These are phyloP conservation scores for Eueremaeus valkanovi DNA, from an alignment of 2,888 invertebrate species.

Conservation along the genomic window DNA sequence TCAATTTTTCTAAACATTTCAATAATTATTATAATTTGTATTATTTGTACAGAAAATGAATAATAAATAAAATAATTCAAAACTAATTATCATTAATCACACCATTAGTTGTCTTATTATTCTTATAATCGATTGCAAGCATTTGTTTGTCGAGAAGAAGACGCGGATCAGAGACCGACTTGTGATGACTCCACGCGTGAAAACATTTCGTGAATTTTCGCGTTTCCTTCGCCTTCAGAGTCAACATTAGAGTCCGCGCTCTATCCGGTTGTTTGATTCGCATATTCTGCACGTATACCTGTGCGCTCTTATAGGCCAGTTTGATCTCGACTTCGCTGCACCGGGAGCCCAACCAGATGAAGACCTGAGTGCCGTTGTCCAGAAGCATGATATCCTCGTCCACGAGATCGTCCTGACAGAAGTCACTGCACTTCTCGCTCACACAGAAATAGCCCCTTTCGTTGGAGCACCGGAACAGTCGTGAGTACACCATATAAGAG, in stretches of 20 bases:
- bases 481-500: slow-evolving; percentile 83
- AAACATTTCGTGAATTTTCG: slow-evolving; percentile 94
- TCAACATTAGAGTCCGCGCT: slow-evolving; percentile 84
- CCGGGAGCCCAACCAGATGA: slow-evolving; percentile 92
- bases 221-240: slow-evolving; percentile 93
- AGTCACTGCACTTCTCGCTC: slow-evolving; percentile 97
- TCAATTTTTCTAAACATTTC: too few relatives aligned
- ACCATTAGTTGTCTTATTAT: neutral
- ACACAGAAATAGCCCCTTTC: slow-evolving; percentile 99
- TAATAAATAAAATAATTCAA: neutral
- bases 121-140: slow-evolving; percentile 36
- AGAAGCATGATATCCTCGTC: slow-evolving; percentile 99
- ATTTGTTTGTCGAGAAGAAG: slow-evolving; percentile 36
- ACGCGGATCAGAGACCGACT: slow-evolving; percentile 63
- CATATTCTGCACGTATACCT: slow-evolving; percentile 97
- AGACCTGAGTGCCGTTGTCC: slow-evolving; percentile 96
- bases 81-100: neutral
- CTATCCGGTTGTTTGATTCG: slow-evolving; percentile 87
- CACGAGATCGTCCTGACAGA: slow-evolving; percentile 96
- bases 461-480: slow-evolving; percentile 96
- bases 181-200: slow-evolving; percentile 95
- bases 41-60: neutral
- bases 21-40: too few relatives aligned
- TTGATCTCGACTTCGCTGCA: slow-evolving; percentile 99
- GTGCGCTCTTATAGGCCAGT: slow-evolving; percentile 95